Percentiles rank a stretch among this genome's conserved stretches.
These are phyloP conservation scores for Andrena flavipes DNA, from an alignment of 2,888 invertebrate species.

Conservation along the genomic window DNA sequence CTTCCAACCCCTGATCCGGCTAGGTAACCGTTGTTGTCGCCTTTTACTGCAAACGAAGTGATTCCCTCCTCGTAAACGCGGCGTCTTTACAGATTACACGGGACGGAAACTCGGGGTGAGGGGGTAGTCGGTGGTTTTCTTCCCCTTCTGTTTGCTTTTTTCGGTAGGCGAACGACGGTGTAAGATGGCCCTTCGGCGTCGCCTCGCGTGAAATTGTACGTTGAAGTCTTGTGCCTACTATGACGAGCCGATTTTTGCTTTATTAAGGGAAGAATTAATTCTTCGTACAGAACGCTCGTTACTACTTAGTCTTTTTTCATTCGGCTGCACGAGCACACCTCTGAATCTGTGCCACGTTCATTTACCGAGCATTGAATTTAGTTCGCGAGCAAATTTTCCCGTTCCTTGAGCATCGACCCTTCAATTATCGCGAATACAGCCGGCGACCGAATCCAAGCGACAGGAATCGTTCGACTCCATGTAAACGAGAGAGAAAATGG, in stretches of 20 bases:
- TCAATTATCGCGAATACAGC: not conserved
- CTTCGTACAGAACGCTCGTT: too few species aligned
- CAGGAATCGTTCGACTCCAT: conserved; percentile 26
- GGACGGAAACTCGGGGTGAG: conserved; percentile 15
- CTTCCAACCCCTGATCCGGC: conserved; percentile 59
- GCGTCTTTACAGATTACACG: conserved; percentile 78
- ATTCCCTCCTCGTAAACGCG: conserved; percentile 83
- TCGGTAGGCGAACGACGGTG: not conserved
- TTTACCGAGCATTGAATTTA: too few species aligned
- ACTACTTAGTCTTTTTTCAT: too few species aligned
- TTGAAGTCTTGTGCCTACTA: not conserved
- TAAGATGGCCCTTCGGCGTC: not conserved
- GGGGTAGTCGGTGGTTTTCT: conserved; percentile 18
- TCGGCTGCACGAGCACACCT: too few species aligned
- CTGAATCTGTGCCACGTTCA: too few species aligned
- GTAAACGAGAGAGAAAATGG: conserved; percentile 63
- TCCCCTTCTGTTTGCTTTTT: conserved; percentile 6
- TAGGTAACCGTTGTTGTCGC: conserved; percentile 78
- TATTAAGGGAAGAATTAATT: not conserved
- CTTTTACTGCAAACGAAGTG: conserved; percentile 84
- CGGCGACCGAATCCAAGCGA: not conserved
- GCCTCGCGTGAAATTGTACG: conserved; percentile 16
- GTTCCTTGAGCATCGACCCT: not conserved
- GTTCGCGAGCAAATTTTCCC: too few species aligned
- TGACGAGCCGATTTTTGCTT: not conserved